Percentiles rank a stretch among this genome's conserved stretches.
Conservation (phyloP, 2,797 vertebrate genomes). For the Anas acuta region DNA sequence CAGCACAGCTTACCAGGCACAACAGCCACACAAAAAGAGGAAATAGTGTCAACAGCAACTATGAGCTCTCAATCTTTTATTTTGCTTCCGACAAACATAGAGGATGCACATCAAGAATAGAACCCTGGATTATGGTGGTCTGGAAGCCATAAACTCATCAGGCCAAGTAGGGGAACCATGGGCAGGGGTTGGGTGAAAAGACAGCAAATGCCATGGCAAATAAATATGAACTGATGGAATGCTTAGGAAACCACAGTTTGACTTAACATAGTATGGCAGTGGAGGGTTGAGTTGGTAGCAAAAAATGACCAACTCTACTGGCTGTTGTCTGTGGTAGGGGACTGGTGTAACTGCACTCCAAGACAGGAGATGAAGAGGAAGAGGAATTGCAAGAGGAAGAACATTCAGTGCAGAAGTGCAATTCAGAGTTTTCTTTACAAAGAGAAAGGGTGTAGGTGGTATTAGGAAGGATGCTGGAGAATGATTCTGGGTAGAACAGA, state of each 20-base stretch:
- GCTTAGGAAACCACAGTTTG: not conserved
- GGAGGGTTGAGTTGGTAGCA: not conserved
- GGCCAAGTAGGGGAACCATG: not conserved
- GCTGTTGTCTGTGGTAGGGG: not conserved
- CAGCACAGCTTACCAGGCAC: not conserved
- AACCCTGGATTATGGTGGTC: not conserved
- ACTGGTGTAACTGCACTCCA: not conserved
- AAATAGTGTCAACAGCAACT: not conserved
- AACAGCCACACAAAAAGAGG: not conserved
- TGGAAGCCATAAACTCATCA: not conserved
- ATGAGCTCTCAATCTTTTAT: not conserved
- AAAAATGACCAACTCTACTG: not conserved
- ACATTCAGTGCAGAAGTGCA: not conserved
- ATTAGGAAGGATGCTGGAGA: not conserved
- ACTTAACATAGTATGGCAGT: not conserved
- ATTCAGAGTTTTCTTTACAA: not conserved
- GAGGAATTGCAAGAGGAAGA: not conserved
- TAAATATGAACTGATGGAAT: not conserved
- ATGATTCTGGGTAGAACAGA: not conserved
- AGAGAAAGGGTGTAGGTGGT: not conserved
- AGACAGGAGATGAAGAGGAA: not conserved
- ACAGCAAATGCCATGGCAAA: not conserved
- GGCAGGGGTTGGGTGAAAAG: not conserved
- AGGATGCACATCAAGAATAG: not conserved
- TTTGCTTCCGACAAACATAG: not conserved